Conservation (phyloP, 2,888 invertebrate species). For the Incurvaria masculella region DNA sequence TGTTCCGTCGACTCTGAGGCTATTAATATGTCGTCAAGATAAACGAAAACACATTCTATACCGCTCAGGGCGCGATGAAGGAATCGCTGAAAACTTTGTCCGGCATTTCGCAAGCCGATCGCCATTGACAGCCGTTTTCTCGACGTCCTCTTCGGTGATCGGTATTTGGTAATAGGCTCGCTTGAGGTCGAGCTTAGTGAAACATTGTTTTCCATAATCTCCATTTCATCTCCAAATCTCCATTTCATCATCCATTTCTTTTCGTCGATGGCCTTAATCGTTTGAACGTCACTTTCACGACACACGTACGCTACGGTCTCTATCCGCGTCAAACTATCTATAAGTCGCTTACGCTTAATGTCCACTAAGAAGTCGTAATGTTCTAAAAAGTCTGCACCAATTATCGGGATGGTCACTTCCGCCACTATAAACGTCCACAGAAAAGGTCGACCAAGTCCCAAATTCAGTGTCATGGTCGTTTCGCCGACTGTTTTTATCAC, state of each 20-base stretch:
- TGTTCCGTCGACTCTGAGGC: conserved; percentile 10
- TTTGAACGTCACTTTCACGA: background rate
- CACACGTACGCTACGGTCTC: background rate
- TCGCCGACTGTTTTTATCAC: conserved; percentile 12
- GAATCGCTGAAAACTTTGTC: conserved; percentile 22
- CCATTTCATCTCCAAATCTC: conserved; percentile 19
- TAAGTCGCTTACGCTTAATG: conserved; percentile 1
- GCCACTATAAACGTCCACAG: conserved; percentile 10
- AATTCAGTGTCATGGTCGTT: conserved; percentile 7
- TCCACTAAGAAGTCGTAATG: conserved; percentile 8
- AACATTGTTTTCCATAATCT: conserved; percentile 17
- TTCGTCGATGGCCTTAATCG: conserved; percentile 1
- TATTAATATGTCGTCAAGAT: conserved; percentile 24
- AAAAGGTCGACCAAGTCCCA: conserved; percentile 7
- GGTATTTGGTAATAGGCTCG: conserved; percentile 27
- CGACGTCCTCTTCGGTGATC: conserved; percentile 22
- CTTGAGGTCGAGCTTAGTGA: conserved; percentile 22
- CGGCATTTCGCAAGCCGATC: conserved; percentile 23
- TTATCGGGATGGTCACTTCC: conserved; percentile 9
- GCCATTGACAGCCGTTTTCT: conserved; percentile 27
- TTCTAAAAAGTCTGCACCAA: conserved; percentile 12
- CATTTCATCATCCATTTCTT: conserved; percentile 18
- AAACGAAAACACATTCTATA: conserved; percentile 19
- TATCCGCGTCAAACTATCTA: conserved; percentile 5
- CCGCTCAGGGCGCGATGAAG: conserved; percentile 16